A percentile compares a stretch with the other conserved stretches of the same genome.
phyloP scores from a whole-genome alignment of 1,140 invertebrate genomes.

The Pogonus chalceus region DNA sequence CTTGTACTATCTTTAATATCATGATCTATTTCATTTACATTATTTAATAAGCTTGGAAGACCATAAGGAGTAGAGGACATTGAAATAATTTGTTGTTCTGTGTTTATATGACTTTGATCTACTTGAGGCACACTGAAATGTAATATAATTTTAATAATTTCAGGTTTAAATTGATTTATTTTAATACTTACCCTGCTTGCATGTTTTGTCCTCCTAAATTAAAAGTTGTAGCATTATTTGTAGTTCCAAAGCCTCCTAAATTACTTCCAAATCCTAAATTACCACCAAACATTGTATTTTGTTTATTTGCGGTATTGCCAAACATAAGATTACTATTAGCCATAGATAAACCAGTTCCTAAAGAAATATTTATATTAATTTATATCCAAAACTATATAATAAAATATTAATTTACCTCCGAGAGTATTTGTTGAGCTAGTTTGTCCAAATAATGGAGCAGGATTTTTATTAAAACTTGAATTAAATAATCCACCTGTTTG shows the following conservation, averaged over 20 bases:
- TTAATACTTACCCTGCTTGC: neutral
- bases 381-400: neutral
- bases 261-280: constrained; percentile 12
- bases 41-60: neutral
- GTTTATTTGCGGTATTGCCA: constrained; percentile 37
- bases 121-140: neutral
- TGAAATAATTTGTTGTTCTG: constrained; percentile 51
- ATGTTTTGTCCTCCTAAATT: neutral
- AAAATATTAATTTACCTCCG: neutral
- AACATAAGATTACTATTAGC: constrained; percentile 39
- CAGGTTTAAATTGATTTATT: constrained; percentile 6
- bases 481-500: constrained; percentile 15
- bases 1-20: constrained; percentile 50
- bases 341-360: constrained; percentile 33
- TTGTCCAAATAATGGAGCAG: neutral
- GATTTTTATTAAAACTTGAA: neutral
- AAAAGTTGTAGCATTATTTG: constrained; percentile 23
- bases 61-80: constrained; percentile 65
- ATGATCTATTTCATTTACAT: neutral
- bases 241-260: neutral
- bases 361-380: neutral
- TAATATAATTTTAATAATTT: constrained; percentile 10
- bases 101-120: neutral
- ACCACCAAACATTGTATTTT: constrained; percentile 47
- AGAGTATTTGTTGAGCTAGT: neutral